These are phyloP conservation scores for Cybosia mesomella DNA, from an alignment of 2,888 invertebrate species.

Conservation along the genomic window DNA sequence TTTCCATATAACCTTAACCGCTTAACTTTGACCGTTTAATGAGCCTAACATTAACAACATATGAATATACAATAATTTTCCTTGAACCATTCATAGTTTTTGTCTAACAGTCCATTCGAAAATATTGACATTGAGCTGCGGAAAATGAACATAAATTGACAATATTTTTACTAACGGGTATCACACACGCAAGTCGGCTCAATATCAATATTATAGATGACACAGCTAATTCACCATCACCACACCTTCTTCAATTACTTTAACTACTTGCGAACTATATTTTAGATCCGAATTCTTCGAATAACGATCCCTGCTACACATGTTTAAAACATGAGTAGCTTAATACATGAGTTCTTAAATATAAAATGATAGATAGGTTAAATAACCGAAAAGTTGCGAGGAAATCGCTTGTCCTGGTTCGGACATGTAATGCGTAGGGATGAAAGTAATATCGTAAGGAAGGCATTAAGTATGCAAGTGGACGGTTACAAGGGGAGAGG, in stretches of 20 bases:
- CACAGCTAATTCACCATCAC: conserved; percentile 51
- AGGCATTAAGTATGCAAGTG: no score
- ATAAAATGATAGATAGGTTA: background rate
- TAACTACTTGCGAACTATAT: conserved; percentile 34
- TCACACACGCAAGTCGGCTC: conserved; percentile 31
- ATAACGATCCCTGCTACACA: background rate
- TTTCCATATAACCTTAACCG: background rate
- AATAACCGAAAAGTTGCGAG: no score
- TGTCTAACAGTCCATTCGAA: background rate
- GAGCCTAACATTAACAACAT: background rate
- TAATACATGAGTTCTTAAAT: background rate
- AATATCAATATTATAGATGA: conserved; percentile 51
- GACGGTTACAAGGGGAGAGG: no score
- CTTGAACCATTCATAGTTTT: background rate
- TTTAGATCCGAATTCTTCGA: conserved; percentile 33
- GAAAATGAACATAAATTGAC: conserved; percentile 1
- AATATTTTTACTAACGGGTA: conserved; percentile 18
- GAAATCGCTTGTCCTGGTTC: no score
- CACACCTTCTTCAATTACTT: conserved; percentile 53
- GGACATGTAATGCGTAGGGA: no score
- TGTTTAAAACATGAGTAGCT: no score
- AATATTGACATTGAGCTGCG: conserved; percentile 2
- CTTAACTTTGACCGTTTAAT: conserved; percentile 5
- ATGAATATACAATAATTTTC: background rate
- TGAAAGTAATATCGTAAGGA: no score